phyloP scores from a whole-genome alignment of 2,797 vertebrate genomes.

The Orestias chungarensis region DNA sequence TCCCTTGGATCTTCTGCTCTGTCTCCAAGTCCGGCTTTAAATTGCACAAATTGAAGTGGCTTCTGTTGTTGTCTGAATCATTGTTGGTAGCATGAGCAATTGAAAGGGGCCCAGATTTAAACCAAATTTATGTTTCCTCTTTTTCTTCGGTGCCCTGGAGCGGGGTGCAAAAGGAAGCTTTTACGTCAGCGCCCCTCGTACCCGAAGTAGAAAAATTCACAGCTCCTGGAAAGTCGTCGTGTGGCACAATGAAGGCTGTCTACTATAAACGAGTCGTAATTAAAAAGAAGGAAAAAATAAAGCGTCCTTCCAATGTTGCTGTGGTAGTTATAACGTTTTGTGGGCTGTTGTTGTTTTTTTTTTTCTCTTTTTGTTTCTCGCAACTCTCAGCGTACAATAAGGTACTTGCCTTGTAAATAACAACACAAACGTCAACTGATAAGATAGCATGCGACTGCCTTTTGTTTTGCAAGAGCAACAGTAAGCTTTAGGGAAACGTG shows the following conservation, averaged over 20 bases:
- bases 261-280: conserved; percentile 12
- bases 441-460: conserved; percentile 15
- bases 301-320: background rate
- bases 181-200: conserved; percentile 32
- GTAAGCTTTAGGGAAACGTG: background rate
- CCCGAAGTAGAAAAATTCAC: conserved; percentile 29
- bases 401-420: conserved; percentile 47
- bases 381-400: conserved; percentile 22
- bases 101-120: conserved; percentile 72
- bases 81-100: conserved; percentile 37
- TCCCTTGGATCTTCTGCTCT: conserved; percentile 6
- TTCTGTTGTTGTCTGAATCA: conserved; percentile 36
- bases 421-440: conserved; percentile 20
- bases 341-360: conserved; percentile 13
- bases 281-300: background rate
- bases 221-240: conserved; percentile 64
- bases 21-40: conserved; percentile 14
- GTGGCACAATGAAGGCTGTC: conserved; percentile 34
- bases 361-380: background rate
- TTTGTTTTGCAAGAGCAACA: conserved; percentile 34
- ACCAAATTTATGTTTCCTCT: conserved; percentile 71
- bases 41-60: conserved; percentile 6
- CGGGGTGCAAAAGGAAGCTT: conserved; percentile 71
- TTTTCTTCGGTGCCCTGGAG: conserved; percentile 60
- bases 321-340: background rate